Base-by-base conservation (phyloP, 2,113 vertebrate genomes). In the Pterocles burchelli region DNA sequence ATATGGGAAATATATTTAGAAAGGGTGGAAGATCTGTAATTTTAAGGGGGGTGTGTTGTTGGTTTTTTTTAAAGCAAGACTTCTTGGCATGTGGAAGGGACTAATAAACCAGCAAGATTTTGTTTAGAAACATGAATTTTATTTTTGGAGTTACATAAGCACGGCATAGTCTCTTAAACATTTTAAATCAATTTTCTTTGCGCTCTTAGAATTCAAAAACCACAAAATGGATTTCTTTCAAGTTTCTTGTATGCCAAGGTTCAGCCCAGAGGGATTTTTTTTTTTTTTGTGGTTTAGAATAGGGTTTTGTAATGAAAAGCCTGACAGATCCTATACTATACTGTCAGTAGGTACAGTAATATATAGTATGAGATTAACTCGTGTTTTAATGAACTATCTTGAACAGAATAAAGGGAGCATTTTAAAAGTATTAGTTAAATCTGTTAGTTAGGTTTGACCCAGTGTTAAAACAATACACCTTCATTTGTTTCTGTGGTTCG, bases 141-240 rank as follows among this genome's bases (percentile, higher is more conserved):
- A 36, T 87, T 92, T 91, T 91, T 67, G 36, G 33, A 90, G 21
- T 92, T 95, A 51, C 17, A 21, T 85, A 89, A 94, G 89, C 75
- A 77, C 2, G 0, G 31, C 41, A 61, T 52, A 72, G 63, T 80
- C 5, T 12, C 89, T 81, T 90, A 80, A 94, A 90, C 66, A 93
- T 87, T 95, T 92, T 52, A 88, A 93, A 91, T 97, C 92, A 77
- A 93, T 95, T 93, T 96, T 93, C 89, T 90, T 95, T 97, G 91
- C 31, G 2, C 41, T 96, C 71, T 80, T 59, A 65, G 70, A 84
- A 97, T 97, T 96, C 81, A 95, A 96, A 96, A 88, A 49, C 68
- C 90, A 96, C 90, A 93, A 94, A 96, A 96, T 96, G 43, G 82
- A 90, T 90, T 96, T 96, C 92, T 97, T 95, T 96, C 79, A 88